Base-by-base conservation (phyloP, 2,113 vertebrate genomes). In the Phylloscopus trochilus region DNA sequence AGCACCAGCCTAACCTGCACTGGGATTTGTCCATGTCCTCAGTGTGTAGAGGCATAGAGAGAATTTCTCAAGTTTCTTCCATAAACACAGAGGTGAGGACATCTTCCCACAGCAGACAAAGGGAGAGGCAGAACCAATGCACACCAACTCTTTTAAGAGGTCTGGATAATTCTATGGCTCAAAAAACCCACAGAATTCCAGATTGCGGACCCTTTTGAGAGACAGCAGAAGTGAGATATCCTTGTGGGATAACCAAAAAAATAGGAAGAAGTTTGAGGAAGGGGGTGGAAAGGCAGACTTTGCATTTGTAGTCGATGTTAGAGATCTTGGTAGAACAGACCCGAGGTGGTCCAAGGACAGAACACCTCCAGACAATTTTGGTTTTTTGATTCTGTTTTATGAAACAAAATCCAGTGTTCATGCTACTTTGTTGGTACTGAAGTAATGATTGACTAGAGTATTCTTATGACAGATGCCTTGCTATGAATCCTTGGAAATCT, bases 1-100 rank as follows among this genome's bases (percentile, higher is more conserved):
- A 92, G 17, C 35, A 24, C 9, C 33, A 88, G 39, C 20, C 39
- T 46, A 20, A 78, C 41, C 59, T 17, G 27, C 24, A 17, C 18
- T 44, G 43, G 51, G 44, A 9, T 55, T 59, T 73, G 35, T 30
- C 33, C 18, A 2, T 12, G 23, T 53, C 70, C 58, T 75, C 5
- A 6, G 37, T n/a, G 20, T 0, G 2, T 47, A 27, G 4, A 13
- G 2, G 14, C 37, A 47, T 0, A 1, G 11, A 35, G 13, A 68
- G 35, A 35, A 30, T 11, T 83, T 83, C 35, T 23, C 35, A 64
- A 33, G 27, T 19, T 91, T 37, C 35, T 75, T 10, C 28, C 58
- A 51, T 2, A 22, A 49, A 55, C 59, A 33, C 31, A 30, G 37
- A 62, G 19, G 18, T 70, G 39, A 89, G 39, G 55, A 66, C 35